Evolutionary conservation across 2,888 invertebrate genomes (phyloP).

Genomic region (Lampropteryx suffumata): DNA sequence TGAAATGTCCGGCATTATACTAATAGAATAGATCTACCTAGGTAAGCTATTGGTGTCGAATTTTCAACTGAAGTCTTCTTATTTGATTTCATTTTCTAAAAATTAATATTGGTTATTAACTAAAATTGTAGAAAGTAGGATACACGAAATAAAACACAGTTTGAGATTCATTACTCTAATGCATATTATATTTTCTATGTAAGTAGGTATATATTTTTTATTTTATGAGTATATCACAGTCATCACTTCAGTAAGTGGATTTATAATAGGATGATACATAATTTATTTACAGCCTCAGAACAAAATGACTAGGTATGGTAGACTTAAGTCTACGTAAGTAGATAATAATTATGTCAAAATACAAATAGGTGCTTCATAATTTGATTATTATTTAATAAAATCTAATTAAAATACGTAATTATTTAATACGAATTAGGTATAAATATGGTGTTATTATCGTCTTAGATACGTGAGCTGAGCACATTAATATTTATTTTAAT

Average conservation of each 20-base stretch:
- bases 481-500: slow-evolving; percentile 9
- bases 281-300: slow-evolving; percentile 36
- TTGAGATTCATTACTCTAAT: slow-evolving; percentile 56
- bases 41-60: too few species aligned
- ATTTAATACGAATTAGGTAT: slow-evolving; percentile 6
- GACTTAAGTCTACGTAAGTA: not conserved
- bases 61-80: too few species aligned
- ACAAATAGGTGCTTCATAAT: slow-evolving; percentile 38
- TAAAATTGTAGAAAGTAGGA: too few species aligned
- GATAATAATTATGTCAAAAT: slow-evolving; percentile 25
- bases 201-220: slow-evolving; percentile 52
- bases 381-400: slow-evolving; percentile 28
- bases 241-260: slow-evolving; percentile 79
- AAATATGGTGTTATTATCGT: slow-evolving; percentile 29
- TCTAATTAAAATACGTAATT: too few species aligned
- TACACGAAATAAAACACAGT: slow-evolving; percentile 38
- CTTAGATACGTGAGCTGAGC: slow-evolving; percentile 18
- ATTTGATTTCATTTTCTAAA: too few species aligned
- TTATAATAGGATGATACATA: slow-evolving; percentile 51
- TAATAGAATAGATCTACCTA: too few species aligned
- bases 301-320: slow-evolving; percentile 34
- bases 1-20: too few species aligned
- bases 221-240: slow-evolving; percentile 81
- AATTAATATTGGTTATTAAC: too few species aligned
- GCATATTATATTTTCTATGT: slow-evolving; percentile 62